Evolutionary conservation across 2,888 invertebrate species (phyloP), one percentile per base, ranked within the genome.

Genomic region (Tolmerus cingulatus): DNA sequence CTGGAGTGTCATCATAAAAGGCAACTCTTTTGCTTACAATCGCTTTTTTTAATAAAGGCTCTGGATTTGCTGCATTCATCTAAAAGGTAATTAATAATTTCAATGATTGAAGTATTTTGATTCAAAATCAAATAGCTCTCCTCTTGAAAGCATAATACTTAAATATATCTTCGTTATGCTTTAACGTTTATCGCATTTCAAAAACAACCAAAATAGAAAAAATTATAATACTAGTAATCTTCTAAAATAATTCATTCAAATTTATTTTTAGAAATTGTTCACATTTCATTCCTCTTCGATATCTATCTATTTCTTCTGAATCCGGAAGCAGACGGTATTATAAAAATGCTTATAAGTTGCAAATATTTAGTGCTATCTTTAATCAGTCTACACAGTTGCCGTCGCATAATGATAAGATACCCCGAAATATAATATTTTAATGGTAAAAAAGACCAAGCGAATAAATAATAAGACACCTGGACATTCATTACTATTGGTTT

Each of bases 1-100:
- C 34, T 55, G 81, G 55, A 43, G 81, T 16, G 16, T 81, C 81
- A 30, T 81, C 81, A n/a, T 81, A 81, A 51, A 81, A 81, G 14
- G 81, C 81, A 9, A 51, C 55, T 30, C 81, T 81, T 81, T 81
- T 81, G 23, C 81, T 55, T 3, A 66, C 66, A 2, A n/a, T 23
- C 9, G 27, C 66, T 66, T 66, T 66, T 9, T 12, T 66, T 19
- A 66, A 27, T 12, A 66, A 12, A 0, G 66, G 66, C 23, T 66
- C 9, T 19, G 66, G 66, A 66, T 9, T 66, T 66, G 66, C 66
- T 27, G 66, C 66, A 27, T 66, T 66, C 8, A 27, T 2, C 66
- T 66, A 27, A 12, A 66, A 27, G 12, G 12, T 3, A 66, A 23
- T 12, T 66, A 23, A 66, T 27, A 12, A 27, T 66, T 66, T 3